These are phyloP conservation scores for Lithophane leautieri DNA, from an alignment of 2,888 invertebrate species.

Conservation along the genomic window DNA sequence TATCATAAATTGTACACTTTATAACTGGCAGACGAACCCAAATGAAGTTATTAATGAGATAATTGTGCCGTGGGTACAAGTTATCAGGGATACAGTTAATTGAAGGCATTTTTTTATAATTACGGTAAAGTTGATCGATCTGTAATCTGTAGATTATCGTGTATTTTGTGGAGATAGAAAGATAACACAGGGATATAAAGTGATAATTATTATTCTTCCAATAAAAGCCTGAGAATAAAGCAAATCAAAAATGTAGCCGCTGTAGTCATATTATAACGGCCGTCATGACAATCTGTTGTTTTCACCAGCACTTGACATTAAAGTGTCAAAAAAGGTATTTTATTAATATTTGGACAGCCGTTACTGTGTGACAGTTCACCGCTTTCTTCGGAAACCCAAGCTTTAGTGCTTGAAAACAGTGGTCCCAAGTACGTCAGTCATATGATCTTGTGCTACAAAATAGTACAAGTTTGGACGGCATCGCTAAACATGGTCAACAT, in stretches of 20 bases:
- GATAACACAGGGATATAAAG: background rate
- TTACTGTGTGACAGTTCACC: too few species aligned
- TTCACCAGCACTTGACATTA: too few species aligned
- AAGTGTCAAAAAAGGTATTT: too few species aligned
- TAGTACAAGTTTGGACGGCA: background rate
- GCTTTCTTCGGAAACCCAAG: too few species aligned
- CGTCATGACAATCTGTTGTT: too few species aligned
- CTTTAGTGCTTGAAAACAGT: too few species aligned
- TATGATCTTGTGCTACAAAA: background rate
- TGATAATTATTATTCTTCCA: background rate
- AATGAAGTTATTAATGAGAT: constrained; percentile 55
- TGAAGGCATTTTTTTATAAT: constrained; percentile 14
- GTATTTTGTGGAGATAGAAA: background rate
- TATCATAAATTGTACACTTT: constrained; percentile 46
- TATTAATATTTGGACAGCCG: too few species aligned
- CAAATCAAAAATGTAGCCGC: background rate
- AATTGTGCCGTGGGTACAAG: constrained; percentile 28
- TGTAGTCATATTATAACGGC: too few species aligned
- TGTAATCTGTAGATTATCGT: background rate
- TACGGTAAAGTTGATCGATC: background rate
- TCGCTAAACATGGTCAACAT: background rate
- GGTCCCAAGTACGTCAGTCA: background rate
- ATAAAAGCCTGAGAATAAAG: background rate
- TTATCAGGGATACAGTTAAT: constrained; percentile 21
- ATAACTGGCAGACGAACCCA: constrained; percentile 22